Conservation (phyloP, 1,140 invertebrate genomes). For the Stratiolaelaps scimitus region DNA sequence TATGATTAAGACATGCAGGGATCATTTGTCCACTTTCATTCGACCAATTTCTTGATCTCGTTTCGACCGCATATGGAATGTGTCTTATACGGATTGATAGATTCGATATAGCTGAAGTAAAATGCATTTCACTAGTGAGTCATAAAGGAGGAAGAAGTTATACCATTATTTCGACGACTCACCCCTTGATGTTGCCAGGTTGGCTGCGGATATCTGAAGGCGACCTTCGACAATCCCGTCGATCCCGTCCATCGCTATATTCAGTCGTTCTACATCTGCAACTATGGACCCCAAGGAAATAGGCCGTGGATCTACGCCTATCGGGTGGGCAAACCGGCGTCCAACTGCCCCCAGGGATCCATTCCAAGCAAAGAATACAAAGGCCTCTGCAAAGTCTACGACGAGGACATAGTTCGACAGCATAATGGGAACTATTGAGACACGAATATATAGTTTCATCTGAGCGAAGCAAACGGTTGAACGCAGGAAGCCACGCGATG, state of each 20-base stretch:
- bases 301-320: slow-evolving; percentile 3
- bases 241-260: slow-evolving; percentile 10
- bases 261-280: slow-evolving; percentile 20
- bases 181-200: background rate
- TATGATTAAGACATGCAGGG: no score
- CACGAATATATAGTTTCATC: no score
- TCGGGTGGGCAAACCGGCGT: slow-evolving; percentile 3
- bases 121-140: no score
- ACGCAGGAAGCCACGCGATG: no score
- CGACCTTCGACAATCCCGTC: slow-evolving; percentile 15
- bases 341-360: slow-evolving; percentile 10
- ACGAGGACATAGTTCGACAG: slow-evolving; percentile 18
- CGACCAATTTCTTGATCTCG: no score
- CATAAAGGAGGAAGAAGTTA: no score
- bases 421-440: slow-evolving; percentile 20
- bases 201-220: slow-evolving; percentile 19
- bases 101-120: no score
- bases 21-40: no score
- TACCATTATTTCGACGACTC: no score
- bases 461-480: no score
- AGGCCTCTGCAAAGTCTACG: slow-evolving; percentile 13
- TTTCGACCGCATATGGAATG: no score
- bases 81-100: no score
- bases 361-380: slow-evolving; percentile 7
- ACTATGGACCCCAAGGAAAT: slow-evolving; percentile 21